Evolutionary conservation across 2,888 invertebrate species (phyloP).

Genomic region (Papilio gigon): DNA sequence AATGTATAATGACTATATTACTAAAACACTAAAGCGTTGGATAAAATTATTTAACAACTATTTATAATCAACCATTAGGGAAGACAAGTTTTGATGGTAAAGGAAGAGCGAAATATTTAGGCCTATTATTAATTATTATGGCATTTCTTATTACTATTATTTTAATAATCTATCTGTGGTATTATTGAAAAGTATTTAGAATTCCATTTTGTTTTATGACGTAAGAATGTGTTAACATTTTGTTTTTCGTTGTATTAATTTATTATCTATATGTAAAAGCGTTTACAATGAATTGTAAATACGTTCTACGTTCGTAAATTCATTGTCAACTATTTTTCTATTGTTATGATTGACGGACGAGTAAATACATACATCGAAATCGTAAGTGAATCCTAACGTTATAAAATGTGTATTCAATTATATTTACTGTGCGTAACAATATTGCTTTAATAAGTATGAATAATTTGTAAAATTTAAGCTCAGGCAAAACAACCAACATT

Average conservation of each 20-base stretch:
- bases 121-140: conserved; percentile 26
- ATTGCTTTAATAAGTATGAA: conserved; percentile 56
- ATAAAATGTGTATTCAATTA: conserved; percentile 22
- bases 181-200: neutral
- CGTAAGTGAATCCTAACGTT: conserved; percentile 24
- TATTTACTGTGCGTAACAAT: conserved; percentile 53
- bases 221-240: neutral
- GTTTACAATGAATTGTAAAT: neutral
- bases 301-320: neutral
- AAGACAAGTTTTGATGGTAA: conserved; percentile 59
- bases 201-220: neutral
- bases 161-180: neutral
- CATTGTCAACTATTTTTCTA: neutral
- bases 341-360: conserved; percentile 15
- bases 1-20: conserved; percentile 36
- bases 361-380: conserved; percentile 1
- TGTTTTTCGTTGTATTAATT: neutral
- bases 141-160: neutral
- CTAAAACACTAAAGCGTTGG: conserved; percentile 48
- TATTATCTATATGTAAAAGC: neutral
- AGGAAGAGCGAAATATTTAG: conserved; percentile 44
- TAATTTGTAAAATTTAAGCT: conserved; percentile 72
- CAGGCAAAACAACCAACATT: conserved; percentile 72
- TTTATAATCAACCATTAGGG: conserved; percentile 64
- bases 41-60: conserved; percentile 47